Conservation (phyloP, 1,140 invertebrate species). For the Andricus grossulariae region DNA sequence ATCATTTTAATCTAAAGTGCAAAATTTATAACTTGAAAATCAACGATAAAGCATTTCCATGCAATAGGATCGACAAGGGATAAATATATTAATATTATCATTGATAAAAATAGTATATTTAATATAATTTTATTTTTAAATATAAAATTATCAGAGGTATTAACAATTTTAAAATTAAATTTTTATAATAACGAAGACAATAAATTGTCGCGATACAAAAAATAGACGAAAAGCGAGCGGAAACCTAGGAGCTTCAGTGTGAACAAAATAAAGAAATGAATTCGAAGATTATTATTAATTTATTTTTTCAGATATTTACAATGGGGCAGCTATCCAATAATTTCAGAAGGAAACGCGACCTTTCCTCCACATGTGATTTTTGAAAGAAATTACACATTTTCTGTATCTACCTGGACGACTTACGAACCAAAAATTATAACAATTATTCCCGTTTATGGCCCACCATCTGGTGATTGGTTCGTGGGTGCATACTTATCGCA, state of each 20-base stretch:
- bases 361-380: constrained; percentile 70
- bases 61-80: not conserved
- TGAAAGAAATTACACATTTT: constrained; percentile 63
- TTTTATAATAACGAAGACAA: no score
- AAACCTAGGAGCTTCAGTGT: no score
- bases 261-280: no score
- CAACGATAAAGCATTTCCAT: no score
- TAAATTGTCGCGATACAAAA: no score
- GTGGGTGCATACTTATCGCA: constrained; percentile 77
- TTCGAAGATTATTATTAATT: not conserved
- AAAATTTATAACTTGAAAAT: no score
- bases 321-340: constrained; percentile 79
- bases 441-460: constrained; percentile 75
- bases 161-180: not conserved
- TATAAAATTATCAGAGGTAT: not conserved
- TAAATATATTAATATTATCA: constrained; percentile 1
- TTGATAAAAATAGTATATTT: constrained; percentile 13
- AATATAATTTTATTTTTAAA: constrained; percentile 21
- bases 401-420: constrained; percentile 69
- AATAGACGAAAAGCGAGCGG: no score
- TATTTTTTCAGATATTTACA: constrained; percentile 74
- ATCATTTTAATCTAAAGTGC: no score
- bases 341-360: constrained; percentile 74
- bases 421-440: constrained; percentile 72
- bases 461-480: constrained; percentile 79